Evolutionary conservation across 2,113 vertebrate species (phyloP).

Genomic region (Limanda limanda): DNA sequence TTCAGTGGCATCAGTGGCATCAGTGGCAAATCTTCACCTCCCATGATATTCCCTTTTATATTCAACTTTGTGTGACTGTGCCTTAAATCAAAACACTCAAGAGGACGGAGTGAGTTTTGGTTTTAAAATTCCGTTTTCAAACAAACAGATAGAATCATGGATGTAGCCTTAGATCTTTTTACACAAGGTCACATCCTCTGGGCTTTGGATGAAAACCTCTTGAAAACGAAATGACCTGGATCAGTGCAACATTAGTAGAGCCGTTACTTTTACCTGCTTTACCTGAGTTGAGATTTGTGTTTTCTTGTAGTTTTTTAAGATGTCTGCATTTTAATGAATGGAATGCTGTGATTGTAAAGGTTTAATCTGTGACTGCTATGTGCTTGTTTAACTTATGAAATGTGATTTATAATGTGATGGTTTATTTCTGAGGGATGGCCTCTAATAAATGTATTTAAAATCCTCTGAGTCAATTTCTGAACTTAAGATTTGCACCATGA

Average conservation of each 20-base stretch:
- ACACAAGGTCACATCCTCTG: neutral
- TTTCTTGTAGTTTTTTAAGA: too few species aligned
- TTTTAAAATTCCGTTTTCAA: too few species aligned
- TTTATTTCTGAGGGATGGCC: neutral
- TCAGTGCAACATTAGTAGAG: neutral
- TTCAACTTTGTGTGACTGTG: too few species aligned
- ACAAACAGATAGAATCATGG: too few species aligned
- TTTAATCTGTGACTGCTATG: neutral
- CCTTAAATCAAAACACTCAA: too few species aligned
- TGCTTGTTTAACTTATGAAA: conserved; percentile 60
- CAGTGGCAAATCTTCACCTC: too few species aligned
- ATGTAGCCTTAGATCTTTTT: neutral
- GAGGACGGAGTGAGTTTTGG: too few species aligned
- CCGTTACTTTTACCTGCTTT: conserved; percentile 7
- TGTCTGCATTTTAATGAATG: too few species aligned
- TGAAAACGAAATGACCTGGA: neutral
- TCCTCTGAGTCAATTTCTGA: neutral
- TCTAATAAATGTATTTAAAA: conserved; percentile 5
- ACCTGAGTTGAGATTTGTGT: neutral
- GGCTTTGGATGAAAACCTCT: neutral
- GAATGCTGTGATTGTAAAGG: conserved; percentile 1
- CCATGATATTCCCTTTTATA: too few species aligned
- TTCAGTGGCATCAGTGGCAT: too few species aligned
- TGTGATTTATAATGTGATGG: neutral
- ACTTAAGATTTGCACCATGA: neutral